Percentiles rank a stretch among this genome's conserved stretches.
Conservation (phyloP, 2,113 vertebrate genomes). For the Sinocyclocheilus grahami region DNA sequence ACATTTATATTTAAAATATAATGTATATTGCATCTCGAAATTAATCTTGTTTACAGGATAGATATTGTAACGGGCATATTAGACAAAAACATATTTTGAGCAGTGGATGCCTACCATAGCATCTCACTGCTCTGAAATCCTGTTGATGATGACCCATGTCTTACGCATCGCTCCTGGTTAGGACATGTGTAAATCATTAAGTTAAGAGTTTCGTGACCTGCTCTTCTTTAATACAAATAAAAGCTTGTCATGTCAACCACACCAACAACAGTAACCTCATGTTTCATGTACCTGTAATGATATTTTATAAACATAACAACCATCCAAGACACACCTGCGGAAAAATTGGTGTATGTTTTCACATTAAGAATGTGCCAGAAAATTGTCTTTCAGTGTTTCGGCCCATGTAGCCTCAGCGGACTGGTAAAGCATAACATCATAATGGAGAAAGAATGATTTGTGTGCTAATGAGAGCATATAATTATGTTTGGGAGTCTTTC, state of each 20-base stretch:
- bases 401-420: background rate
- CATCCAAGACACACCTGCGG: background rate
- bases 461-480: background rate
- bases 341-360: background rate
- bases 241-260: background rate
- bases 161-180: background rate
- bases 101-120: background rate
- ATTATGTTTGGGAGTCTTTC: slow-evolving; percentile 11
- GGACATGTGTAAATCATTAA: background rate
- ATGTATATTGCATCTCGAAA: background rate
- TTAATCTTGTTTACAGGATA: background rate
- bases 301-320: slow-evolving; percentile 21
- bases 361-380: background rate
- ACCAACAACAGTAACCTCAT: background rate
- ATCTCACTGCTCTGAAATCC: background rate
- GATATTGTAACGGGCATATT: background rate
- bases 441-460: slow-evolving; percentile 16
- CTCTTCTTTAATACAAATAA: background rate
- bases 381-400: background rate
- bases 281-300: slow-evolving; percentile 6
- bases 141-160: background rate
- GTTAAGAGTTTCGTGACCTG: background rate
- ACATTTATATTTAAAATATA: background rate
- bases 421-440: slow-evolving; percentile 3
- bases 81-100: background rate